Conservation (phyloP, 2,888 invertebrate species). For the Andrena hattorfiana region DNA sequence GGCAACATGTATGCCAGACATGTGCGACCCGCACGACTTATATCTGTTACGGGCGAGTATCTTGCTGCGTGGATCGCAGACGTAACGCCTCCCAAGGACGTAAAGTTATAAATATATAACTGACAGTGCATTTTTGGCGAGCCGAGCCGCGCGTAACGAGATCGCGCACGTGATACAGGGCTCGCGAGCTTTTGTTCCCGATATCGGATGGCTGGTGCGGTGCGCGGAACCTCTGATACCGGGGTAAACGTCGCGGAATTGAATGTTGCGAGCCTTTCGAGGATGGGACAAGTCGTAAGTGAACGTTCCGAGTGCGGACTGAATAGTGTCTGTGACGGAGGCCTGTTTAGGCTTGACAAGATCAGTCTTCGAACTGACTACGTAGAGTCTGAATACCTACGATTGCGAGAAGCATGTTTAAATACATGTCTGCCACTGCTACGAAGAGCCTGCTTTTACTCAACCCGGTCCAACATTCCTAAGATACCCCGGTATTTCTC, state of each 20-base stretch:
- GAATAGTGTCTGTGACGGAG: no score
- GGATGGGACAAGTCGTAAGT: no score
- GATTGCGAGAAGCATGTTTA: no score
- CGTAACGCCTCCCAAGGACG: conserved; percentile 50
- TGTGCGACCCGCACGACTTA: conserved; percentile 77
- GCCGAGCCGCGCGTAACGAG: conserved; percentile 25
- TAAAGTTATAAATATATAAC: conserved; percentile 63
- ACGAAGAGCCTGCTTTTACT: background rate
- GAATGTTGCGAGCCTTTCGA: no score
- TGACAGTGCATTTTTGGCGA: conserved; percentile 44
- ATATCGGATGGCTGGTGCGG: background rate
- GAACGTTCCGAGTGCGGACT: no score
- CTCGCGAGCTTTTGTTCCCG: background rate
- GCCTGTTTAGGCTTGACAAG: no score
- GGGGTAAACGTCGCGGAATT: no score
- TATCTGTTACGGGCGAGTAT: conserved; percentile 74
- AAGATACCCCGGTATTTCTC: conserved; percentile 2
- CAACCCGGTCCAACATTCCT: background rate
- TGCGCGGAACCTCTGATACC: no score
- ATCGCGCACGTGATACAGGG: conserved; percentile 19
- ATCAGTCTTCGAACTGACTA: no score
- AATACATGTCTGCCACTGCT: background rate
- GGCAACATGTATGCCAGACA: conserved; percentile 69
- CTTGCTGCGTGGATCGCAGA: conserved; percentile 58
- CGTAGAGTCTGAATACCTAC: no score